Base-by-base conservation (phyloP, 1,140 invertebrate species). In the Philopotamus ludificatus region DNA sequence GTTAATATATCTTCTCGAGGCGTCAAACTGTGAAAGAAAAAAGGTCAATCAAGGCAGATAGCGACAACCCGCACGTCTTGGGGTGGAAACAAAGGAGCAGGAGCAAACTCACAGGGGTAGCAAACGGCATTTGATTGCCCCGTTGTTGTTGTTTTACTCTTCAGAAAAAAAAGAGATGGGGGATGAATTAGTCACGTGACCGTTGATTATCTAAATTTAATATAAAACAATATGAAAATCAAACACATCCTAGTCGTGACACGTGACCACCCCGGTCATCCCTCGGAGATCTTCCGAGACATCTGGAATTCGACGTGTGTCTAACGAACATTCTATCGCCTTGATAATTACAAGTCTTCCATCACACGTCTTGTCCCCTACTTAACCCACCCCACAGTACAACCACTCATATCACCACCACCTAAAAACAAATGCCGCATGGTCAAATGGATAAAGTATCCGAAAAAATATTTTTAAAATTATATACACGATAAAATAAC, bases 301-400 rank as follows among this genome's bases (percentile, higher is more conserved):
- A 70, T 70, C 67, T 66, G 67, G 67, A 70, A 70, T 70, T 66
- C 67, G 67, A 70, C 67, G 64, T 62, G 63, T 59, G 67, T 70
- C 67, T 70, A 70, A 70, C 67, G 67, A 70, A 70, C 67, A 70
- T 66, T 66, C 67, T 70, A 70, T 70, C 67, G 61, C 67, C 67
- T 47, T 53, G 63, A 59, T 70, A 70, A 70, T 70, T 70, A 70
- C 67, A 69, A 59, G 67, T 70, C 67, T 70, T 70, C 67, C 64
- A 70, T 70, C 67, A 66, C 53, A 58, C 42, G 53, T 47, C 63
- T 23, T 65, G 61, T 63, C 61, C 39, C 51, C 42, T 51, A 28
- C 16, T 26, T 22, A 21, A 44, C 55, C 21, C 60, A 42, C 54
- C 60, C 41, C 39, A 39, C 34, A 23, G 3, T 3, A n/a, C 47